Conservation (phyloP, 2,888 invertebrate species). For the Nowickia ferox region DNA sequence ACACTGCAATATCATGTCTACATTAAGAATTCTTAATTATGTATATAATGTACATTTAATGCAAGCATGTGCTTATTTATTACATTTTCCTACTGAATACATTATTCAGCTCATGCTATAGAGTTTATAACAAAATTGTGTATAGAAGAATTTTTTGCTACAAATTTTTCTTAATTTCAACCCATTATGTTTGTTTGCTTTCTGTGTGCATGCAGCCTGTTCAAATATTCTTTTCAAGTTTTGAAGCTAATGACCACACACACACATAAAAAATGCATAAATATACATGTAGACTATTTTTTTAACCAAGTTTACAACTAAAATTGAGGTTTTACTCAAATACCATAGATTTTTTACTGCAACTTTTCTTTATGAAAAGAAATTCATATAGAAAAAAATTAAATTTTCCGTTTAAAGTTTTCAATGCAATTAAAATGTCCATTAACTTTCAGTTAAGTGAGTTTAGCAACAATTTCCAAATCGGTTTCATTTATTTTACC, state of each 20-base stretch:
- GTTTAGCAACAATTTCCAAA: not conserved
- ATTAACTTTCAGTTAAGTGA: not conserved
- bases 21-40: too few relatives aligned
- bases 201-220: not conserved
- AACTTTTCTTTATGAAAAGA: conserved; percentile 12
- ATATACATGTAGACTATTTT: not conserved
- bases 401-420: conserved; percentile 12
- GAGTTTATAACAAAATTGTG: too few relatives aligned
- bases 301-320: conserved; percentile 22
- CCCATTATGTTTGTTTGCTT: conserved; percentile 8
- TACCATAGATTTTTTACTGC: conserved; percentile 44
- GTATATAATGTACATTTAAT: too few relatives aligned
- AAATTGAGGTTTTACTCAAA: conserved; percentile 52
- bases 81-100: too few relatives aligned
- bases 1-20: too few relatives aligned
- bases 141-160: not conserved
- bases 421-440: conserved; percentile 25
- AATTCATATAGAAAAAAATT: not conserved
- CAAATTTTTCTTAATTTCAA: not conserved
- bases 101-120: too few relatives aligned
- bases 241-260: not conserved
- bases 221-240: conserved; percentile 29
- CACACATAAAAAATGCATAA: not conserved
- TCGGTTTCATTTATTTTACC: not conserved
- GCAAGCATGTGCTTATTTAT: too few relatives aligned